Evolutionary conservation across 2,888 invertebrate genomes (phyloP).

Genomic region (Tromatobia lineatoria): DNA sequence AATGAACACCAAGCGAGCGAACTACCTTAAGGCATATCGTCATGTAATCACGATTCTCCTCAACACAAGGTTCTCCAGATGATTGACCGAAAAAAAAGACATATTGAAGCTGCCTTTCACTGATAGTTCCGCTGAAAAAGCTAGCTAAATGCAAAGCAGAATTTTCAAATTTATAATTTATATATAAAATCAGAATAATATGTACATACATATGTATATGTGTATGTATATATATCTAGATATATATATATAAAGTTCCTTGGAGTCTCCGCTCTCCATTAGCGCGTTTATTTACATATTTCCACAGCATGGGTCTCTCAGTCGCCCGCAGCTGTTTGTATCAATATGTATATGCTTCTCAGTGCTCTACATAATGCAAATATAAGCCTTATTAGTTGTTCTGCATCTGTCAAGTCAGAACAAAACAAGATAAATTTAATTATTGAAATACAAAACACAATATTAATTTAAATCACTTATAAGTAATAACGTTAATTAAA

Average conservation of each 20-base stretch:
- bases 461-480: background rate
- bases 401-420: background rate
- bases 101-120: conserved; percentile 11
- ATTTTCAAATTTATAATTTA: conserved; percentile 23
- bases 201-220: conserved; percentile 19
- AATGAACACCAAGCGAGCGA: too few relatives aligned
- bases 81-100: background rate
- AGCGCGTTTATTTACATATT: conserved; percentile 27
- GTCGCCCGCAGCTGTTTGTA: conserved; percentile 25
- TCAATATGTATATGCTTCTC: conserved; percentile 22
- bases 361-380: background rate
- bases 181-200: conserved; percentile 22
- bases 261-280: conserved; percentile 14
- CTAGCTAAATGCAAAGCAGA: background rate
- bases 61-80: background rate
- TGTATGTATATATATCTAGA: background rate
- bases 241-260: conserved; percentile 16
- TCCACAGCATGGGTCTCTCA: conserved; percentile 4
- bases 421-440: background rate
- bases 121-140: background rate
- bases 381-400: background rate
- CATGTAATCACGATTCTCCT: background rate
- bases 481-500: background rate
- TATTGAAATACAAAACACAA: background rate
- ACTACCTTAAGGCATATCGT: too few relatives aligned